Conservation (phyloP, 2,888 invertebrate species). For the Hypomecis atomaria region DNA sequence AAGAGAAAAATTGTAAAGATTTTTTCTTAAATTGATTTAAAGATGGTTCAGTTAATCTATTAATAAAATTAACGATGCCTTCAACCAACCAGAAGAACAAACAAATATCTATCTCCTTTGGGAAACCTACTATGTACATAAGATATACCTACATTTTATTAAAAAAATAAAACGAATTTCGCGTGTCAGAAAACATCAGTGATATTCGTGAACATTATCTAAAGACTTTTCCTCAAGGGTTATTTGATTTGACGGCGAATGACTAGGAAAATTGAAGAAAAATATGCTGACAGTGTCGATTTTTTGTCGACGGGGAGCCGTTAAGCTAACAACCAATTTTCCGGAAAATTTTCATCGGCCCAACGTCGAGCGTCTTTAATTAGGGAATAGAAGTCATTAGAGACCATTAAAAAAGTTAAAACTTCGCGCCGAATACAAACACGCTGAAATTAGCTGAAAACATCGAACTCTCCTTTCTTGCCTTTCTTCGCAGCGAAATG, state of each 20-base stretch:
- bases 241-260: conserved; percentile 31
- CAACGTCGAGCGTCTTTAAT: conserved; percentile 74
- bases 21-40: no score
- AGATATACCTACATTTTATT: not conserved
- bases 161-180: conserved; percentile 3
- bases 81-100: no score
- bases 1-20: no score
- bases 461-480: conserved; percentile 6
- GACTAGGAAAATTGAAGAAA: conserved; percentile 31
- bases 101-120: not conserved
- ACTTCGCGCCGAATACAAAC: conserved; percentile 67
- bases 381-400: conserved; percentile 73
- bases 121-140: not conserved
- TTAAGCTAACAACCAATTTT: conserved; percentile 57
- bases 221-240: conserved; percentile 29
- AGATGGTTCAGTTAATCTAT: no score
- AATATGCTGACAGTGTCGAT: conserved; percentile 34
- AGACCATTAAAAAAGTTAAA: conserved; percentile 72
- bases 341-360: conserved; percentile 63
- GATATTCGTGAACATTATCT: conserved; percentile 15
- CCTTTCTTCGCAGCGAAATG: conserved; percentile 11
- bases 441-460: conserved; percentile 48
- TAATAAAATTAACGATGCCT: no score
- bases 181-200: conserved; percentile 5
- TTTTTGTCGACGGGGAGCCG: conserved; percentile 34